phyloP scores from a whole-genome alignment of 2,797 vertebrate species.

The Chrosomus eos region DNA sequence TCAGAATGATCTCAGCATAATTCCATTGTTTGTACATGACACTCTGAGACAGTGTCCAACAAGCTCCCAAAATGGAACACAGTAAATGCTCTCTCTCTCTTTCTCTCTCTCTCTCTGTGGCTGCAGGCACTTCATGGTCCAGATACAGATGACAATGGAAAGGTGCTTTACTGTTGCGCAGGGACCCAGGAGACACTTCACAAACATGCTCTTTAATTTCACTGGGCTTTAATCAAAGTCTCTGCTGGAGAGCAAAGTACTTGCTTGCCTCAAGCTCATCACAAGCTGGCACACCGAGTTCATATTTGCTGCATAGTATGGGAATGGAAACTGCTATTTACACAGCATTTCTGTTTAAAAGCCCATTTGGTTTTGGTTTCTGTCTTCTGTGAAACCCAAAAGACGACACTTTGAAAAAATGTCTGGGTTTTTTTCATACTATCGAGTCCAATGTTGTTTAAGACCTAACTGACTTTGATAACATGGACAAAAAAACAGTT shows the following conservation, averaged over 20 bases:
- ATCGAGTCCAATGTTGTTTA: not conserved
- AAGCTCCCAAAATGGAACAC: not conserved
- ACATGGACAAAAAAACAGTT: not conserved
- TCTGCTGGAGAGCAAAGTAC: constrained; percentile 47
- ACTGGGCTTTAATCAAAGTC: constrained; percentile 58
- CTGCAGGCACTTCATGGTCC: constrained; percentile 51
- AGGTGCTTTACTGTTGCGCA: constrained; percentile 51
- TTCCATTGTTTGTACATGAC: constrained; percentile 1
- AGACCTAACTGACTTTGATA: not conserved
- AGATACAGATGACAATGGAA: constrained; percentile 54
- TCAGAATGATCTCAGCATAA: not conserved
- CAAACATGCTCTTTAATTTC: constrained; percentile 39
- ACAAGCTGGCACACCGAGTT: constrained; percentile 36
- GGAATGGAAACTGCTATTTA: constrained; percentile 48
- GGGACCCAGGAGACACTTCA: constrained; percentile 53
- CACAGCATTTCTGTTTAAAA: constrained; percentile 49
- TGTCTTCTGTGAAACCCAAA: not conserved
- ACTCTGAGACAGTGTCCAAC: not conserved
- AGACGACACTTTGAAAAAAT: not conserved
- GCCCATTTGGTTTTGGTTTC: constrained; percentile 29
- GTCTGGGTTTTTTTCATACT: not conserved
- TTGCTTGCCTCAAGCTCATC: constrained; percentile 44
- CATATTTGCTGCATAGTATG: not conserved
- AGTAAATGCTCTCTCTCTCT: not conserved
- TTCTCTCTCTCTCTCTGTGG: constrained; percentile 10